These are phyloP conservation scores for Aleiodes testaceus DNA, from an alignment of 2,888 invertebrate genomes.

Conservation along the genomic window DNA sequence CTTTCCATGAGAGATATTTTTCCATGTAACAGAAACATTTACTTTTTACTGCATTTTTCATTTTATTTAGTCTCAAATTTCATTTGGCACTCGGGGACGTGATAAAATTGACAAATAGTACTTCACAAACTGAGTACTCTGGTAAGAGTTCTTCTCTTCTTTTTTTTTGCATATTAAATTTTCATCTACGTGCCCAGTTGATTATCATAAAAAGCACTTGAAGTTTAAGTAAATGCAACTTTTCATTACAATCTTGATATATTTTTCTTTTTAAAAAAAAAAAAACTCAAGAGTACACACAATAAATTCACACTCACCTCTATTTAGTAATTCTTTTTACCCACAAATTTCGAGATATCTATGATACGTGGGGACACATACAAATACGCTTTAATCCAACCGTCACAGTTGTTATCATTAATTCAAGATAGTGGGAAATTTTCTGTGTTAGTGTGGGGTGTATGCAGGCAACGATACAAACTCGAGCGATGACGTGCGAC, in stretches of 20 bases:
- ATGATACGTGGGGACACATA: constrained; percentile 10
- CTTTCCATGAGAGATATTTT: background rate
- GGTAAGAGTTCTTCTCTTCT: background rate
- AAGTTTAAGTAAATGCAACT: constrained; percentile 1
- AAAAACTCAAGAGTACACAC: background rate
- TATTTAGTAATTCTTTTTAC: constrained; percentile 6
- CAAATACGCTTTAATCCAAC: constrained; percentile 22
- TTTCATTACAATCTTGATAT: background rate
- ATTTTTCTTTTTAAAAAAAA: too few species aligned
- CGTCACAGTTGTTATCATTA: constrained; percentile 32
- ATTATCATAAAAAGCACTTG: background rate
- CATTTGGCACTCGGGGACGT: background rate
- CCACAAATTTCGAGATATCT: constrained; percentile 4
- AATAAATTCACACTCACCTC: background rate
- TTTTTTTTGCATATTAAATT: constrained; percentile 12
- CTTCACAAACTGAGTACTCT: too few species aligned
- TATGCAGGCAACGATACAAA: constrained; percentile 11
- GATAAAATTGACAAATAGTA: constrained; percentile 14
- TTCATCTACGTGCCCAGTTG: background rate
- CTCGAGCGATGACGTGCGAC: constrained; percentile 39
- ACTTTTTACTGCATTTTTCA: background rate
- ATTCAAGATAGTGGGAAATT: constrained; percentile 7
- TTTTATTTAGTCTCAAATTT: constrained; percentile 7
- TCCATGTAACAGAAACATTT: background rate
- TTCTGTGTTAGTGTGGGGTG: background rate